Base-by-base conservation (phyloP, 2,888 invertebrate genomes). In the Cephus pulcher region DNA sequence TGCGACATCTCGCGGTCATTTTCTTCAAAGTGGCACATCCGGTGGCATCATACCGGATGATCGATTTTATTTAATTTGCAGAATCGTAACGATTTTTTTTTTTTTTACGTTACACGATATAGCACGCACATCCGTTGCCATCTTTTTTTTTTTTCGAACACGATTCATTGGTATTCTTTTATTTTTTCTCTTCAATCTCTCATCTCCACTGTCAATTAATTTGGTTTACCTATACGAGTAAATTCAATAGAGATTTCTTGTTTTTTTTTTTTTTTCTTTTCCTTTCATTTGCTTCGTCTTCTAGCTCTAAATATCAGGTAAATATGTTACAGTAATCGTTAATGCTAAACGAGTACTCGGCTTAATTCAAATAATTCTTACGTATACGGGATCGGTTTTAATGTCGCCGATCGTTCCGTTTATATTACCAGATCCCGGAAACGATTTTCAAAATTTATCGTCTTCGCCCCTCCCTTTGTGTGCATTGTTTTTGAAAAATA, bases 271-370 rank as follows among this genome's bases (percentile, higher is more conserved):
- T 71, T 73, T 73, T 74, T 73, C 37, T 74, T 74, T 32, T 74
- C 12, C 12, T 35, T 12, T 35, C 35, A 2, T 56, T 56, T 23
- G 9, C 23, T 81, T 83, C 76, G 83, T 82, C 83, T 77, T 76
- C 84, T 87, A 86, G 78, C 78, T 75, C 84, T 86, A 87, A 82
- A 79, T 84, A 80, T 84, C 81, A 83, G 85, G 83, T 84, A 85
- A 86, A 84, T 84, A 83, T 86, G 83, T 86, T 84, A 85, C 84
- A 85, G 80, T 83, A 81, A 77, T 74, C 74, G 79, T 81, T 74
- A 74, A 74, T 73, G 74, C 80, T 81, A 81, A 76, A 78, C 74
- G 78, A 83, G 76, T 77, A 75, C 69, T 77, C 71, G 78, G 73
- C 76, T 82, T 77, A 82, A 71, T 71, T 81, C 80, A 32, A 79